Conservation (phyloP, 2,888 invertebrate genomes). For the Polyploca ridens region DNA sequence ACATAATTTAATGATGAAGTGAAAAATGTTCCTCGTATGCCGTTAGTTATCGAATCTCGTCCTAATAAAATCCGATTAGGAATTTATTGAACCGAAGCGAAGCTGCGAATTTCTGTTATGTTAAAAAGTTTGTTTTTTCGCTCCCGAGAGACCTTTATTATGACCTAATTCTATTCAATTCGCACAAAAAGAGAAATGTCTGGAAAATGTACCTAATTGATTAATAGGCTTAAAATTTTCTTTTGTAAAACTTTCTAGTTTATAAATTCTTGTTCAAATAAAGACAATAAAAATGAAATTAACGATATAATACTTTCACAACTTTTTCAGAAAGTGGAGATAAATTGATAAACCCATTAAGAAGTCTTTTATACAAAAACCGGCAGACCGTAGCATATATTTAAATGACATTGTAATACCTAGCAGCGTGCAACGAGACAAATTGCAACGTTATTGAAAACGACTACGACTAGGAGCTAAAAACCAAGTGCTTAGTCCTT, state of each 20-base stretch:
- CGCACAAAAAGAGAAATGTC: constrained; percentile 6
- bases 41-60: constrained; percentile 1
- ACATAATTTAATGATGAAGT: not conserved
- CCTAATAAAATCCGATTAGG: not conserved
- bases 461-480: not conserved
- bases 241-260: not conserved
- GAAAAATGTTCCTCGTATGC: not conserved
- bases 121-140: not conserved
- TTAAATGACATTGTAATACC: not conserved
- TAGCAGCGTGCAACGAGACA: not conserved
- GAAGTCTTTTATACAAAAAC: not conserved
- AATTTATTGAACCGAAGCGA: not conserved
- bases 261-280: not conserved
- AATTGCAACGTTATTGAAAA: not conserved
- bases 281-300: not conserved
- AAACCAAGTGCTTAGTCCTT: not conserved
- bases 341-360: too few relatives aligned
- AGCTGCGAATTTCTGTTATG: not conserved
- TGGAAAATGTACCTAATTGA: constrained; percentile 4
- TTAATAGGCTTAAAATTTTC: constrained; percentile 2
- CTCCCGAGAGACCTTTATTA: not conserved
- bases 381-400: not conserved
- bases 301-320: not conserved
- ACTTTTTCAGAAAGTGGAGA: not conserved
- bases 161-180: constrained; percentile 1